Evolutionary conservation across 2,888 invertebrate genomes (phyloP), one percentile per base, ranked within the genome.

Genomic region (Drosophila cognata): DNA sequence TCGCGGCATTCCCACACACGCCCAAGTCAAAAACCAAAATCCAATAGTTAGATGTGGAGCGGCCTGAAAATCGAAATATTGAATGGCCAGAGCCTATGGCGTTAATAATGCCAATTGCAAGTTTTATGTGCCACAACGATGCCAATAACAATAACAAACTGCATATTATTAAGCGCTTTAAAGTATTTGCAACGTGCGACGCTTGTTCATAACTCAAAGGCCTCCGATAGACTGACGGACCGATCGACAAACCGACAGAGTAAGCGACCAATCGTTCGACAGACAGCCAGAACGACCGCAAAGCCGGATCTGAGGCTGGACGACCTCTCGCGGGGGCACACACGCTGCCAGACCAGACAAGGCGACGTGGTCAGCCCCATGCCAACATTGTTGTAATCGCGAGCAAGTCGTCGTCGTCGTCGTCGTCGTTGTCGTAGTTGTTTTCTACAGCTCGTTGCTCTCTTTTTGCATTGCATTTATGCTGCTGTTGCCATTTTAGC

Each of bases 51-150:
- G 38, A 61, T 41, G 70, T 55, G 70, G 38, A 38, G 38, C 38
- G 55, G 43, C 50, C n/a, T 46, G 33, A 51, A 43, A 72, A 55
- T 31, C 53, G 43, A 68, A 74, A 72, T 70, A 78, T 55, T 71
- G 67, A 71, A 64, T 71, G 77, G 64, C 41, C 59, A 48, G 58
- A 74, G 88, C 88, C 85, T 78, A 82, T 88, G 84, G 88, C 85
- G 85, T 85, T 86, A 84, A 84, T 85, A 85, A 88, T 85, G 86
- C 85, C 88, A 85, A 85, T 85, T 85, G 85, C 84, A 71, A 81
- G 70, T 74, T 79, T 79, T 79, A 79, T 79, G 79, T 75, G 72
- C 79, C 69, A 68, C 78, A 76, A 68, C 81, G 73, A 78, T 76
- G 73, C 70, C 79, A 79, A 81, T 74, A 81, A 81, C 79, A 79